Evolutionary conservation across 2,797 vertebrate species (phyloP).

Genomic region (Tadarida brasiliensis): DNA sequence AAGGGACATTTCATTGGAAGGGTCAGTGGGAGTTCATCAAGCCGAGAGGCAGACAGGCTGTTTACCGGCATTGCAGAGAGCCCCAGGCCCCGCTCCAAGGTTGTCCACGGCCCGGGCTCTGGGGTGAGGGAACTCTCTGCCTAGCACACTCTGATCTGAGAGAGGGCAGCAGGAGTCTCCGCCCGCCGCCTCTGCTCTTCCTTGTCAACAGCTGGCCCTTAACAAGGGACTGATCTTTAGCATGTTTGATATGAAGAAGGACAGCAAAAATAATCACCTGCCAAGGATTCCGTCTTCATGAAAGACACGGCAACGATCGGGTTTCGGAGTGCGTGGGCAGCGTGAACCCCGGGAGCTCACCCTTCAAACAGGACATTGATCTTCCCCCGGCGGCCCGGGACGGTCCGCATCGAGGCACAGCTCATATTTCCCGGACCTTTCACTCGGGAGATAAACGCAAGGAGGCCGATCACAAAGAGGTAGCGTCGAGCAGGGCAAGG

Average conservation of each 20-base stretch:
- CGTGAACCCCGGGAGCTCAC: constrained; percentile 69
- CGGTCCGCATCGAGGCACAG: constrained; percentile 22
- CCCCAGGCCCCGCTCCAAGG: neutral
- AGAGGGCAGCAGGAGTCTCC: neutral
- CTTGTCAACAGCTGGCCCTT: constrained; percentile 82
- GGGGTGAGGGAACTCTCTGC: neutral
- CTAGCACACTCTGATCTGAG: neutral
- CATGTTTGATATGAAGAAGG: constrained; percentile 83
- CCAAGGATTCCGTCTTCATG: constrained; percentile 84
- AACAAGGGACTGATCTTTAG: constrained; percentile 78
- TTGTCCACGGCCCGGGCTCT: neutral
- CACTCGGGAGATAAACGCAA: neutral
- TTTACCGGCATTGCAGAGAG: neutral
- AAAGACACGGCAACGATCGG: constrained; percentile 85
- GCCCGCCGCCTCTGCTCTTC: neutral
- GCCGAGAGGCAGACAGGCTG: neutral
- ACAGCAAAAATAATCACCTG: constrained; percentile 88
- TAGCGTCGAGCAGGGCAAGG: accelerated
- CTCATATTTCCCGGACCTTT: constrained; percentile 61
- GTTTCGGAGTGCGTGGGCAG: constrained; percentile 84
- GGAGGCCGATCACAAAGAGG: neutral
- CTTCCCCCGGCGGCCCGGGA: constrained; percentile 65
- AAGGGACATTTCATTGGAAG: neutral
- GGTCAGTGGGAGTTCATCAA: neutral
- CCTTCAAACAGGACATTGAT: constrained; percentile 81